Conservation (phyloP, 2,888 invertebrate genomes). For the Willowsia nigromaculata region DNA sequence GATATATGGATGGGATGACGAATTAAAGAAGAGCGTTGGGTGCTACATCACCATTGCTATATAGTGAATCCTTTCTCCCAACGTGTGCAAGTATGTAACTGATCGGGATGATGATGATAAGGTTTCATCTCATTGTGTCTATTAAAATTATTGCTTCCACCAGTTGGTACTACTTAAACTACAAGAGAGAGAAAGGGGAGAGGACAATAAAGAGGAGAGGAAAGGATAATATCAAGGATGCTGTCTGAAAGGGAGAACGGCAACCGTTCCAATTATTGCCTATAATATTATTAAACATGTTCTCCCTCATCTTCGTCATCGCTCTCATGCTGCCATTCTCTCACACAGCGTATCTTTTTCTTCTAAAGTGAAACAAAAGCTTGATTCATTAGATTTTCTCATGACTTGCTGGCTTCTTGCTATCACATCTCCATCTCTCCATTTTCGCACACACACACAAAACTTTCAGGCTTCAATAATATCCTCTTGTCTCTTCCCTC, state of each 20-base stretch:
- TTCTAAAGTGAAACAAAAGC: slow-evolving; percentile 63
- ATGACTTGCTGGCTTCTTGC: slow-evolving; percentile 25
- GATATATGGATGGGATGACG: not conserved
- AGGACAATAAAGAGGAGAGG: slow-evolving; percentile 5
- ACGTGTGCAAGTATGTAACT: slow-evolving; percentile 24
- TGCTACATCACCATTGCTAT: not conserved
- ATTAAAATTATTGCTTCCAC: slow-evolving; percentile 70
- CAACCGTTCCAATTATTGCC: slow-evolving; percentile 69
- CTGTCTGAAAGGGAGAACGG: slow-evolving; percentile 6
- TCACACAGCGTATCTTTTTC: not conserved
- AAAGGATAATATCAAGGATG: slow-evolving; percentile 13
- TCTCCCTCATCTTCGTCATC: slow-evolving; percentile 30
- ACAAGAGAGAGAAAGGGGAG: not conserved
- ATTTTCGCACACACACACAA: not conserved
- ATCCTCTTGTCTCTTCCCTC: not conserved
- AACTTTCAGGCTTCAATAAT: not conserved
- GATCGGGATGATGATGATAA: slow-evolving; percentile 59
- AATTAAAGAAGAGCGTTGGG: not conserved
- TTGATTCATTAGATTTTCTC: slow-evolving; percentile 70
- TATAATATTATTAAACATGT: slow-evolving; percentile 59
- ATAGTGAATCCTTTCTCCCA: not conserved
- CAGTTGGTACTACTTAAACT: slow-evolving; percentile 52
- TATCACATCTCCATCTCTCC: not conserved
- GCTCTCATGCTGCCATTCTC: not conserved
- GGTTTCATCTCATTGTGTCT: slow-evolving; percentile 71